Evolutionary conservation across 2,113 vertebrate genomes (phyloP).

Genomic region (Triplophysa dalaica): DNA sequence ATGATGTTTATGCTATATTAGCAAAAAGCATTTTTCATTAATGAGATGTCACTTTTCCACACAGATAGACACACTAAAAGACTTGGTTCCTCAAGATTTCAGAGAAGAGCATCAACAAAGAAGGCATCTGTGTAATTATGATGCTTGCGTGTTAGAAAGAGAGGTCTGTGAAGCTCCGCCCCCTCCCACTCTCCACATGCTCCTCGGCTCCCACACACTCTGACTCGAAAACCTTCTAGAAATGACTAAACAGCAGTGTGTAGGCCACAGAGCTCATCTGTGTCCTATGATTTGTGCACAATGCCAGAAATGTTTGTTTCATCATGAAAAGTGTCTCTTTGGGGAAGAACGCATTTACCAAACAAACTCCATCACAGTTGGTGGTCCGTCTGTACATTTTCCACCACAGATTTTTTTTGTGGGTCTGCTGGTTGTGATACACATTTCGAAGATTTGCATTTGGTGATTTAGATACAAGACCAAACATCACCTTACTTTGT

Average conservation of each 20-base stretch:
- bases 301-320: conserved; percentile 21
- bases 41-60: not conserved
- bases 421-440: not conserved
- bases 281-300: conserved; percentile 25
- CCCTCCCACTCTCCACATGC: conserved; percentile 57
- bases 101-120: conserved; percentile 1
- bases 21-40: conserved; percentile 6
- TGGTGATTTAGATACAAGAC: not conserved
- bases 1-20: conserved; percentile 12
- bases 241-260: conserved; percentile 55
- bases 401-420: conserved; percentile 23
- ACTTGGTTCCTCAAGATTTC: conserved; percentile 18
- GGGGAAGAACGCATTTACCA: not conserved
- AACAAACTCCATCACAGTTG: conserved; percentile 14
- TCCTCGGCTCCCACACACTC: conserved; percentile 52
- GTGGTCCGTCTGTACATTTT: conserved; percentile 21
- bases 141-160: conserved; percentile 26
- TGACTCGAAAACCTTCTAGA: conserved; percentile 53
- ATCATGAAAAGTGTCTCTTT: conserved; percentile 5
- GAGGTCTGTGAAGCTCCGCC: conserved; percentile 43
- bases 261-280: conserved; percentile 30
- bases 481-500: not conserved
- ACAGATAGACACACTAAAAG: not conserved
- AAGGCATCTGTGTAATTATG: conserved; percentile 33
- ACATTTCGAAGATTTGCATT: not conserved